phyloP scores from a whole-genome alignment of 2,113 vertebrate species.

The Clarias magur region DNA sequence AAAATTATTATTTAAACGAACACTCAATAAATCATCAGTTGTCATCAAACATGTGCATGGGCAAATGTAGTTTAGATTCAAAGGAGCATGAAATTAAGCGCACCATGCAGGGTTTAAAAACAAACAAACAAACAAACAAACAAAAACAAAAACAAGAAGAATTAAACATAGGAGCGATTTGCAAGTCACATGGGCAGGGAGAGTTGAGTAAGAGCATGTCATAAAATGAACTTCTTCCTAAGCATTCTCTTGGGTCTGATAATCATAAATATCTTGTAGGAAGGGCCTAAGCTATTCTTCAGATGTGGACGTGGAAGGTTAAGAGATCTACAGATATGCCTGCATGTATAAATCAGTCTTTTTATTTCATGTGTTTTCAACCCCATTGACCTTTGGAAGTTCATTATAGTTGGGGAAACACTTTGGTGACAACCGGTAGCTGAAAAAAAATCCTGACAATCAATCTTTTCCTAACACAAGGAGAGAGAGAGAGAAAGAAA shows the following conservation, averaged over 20 bases:
- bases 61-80: slow-evolving; percentile 45
- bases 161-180: background rate
- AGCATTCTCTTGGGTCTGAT: background rate
- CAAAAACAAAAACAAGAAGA: no score
- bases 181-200: background rate
- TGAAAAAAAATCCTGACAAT: background rate
- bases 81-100: slow-evolving; percentile 49
- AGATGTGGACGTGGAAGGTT: background rate
- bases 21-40: slow-evolving; percentile 40
- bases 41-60: slow-evolving; percentile 18
- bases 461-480: background rate
- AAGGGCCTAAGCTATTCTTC: no score
- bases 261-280: background rate
- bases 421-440: slow-evolving; percentile 1
- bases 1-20: slow-evolving; percentile 10
- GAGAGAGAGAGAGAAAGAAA: slow-evolving; percentile 13
- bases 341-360: background rate
- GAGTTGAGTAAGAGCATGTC: background rate
- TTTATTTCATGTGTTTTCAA: background rate
- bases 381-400: background rate
- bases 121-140: no score
- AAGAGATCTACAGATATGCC: background rate
- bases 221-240: background rate
- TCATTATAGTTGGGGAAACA: background rate
- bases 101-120: no score